Conservation (phyloP, 1,140 invertebrate genomes). For the Zaprionus lachaisei region DNA sequence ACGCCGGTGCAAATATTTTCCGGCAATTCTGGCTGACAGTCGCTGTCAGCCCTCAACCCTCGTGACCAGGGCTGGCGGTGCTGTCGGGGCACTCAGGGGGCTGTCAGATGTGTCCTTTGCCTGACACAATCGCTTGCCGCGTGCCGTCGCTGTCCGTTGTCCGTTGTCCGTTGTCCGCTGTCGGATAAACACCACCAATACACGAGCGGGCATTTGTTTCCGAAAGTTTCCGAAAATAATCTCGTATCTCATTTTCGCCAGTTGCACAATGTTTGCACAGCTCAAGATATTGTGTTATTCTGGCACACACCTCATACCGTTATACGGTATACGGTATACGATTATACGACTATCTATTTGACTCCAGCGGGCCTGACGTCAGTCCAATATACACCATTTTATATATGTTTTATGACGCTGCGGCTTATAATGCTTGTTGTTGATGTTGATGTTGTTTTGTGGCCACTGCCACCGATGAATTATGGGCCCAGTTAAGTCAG, state of each 20-base stretch:
- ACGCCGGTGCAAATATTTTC: constrained; percentile 48
- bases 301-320: constrained; percentile 9
- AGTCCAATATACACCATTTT: constrained; percentile 48
- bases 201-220: neutral
- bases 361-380: constrained; percentile 37
- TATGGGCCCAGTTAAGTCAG: constrained; percentile 48
- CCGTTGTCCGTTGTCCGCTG: neutral
- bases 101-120: constrained; percentile 52
- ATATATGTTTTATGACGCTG: constrained; percentile 52
- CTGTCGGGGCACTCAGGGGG: neutral
- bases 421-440: constrained; percentile 46
- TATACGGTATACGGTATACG: neutral
- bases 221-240: constrained; percentile 34
- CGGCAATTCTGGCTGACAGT: constrained; percentile 31
- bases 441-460: constrained; percentile 66
- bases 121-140: constrained; percentile 29
- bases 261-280: constrained; percentile 48
- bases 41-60: constrained; percentile 46
- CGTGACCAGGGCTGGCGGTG: constrained; percentile 48
- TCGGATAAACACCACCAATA: neutral
- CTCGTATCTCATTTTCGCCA: constrained; percentile 36
- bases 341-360: constrained; percentile 44
- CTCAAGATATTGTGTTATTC: constrained; percentile 48
- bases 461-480: constrained; percentile 67
- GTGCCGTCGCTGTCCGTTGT: neutral